Percentiles rank a stretch among this genome's conserved stretches.
phyloP scores from a whole-genome alignment of 2,113 vertebrate genomes.

The Myrmecophaga tridactyla region DNA sequence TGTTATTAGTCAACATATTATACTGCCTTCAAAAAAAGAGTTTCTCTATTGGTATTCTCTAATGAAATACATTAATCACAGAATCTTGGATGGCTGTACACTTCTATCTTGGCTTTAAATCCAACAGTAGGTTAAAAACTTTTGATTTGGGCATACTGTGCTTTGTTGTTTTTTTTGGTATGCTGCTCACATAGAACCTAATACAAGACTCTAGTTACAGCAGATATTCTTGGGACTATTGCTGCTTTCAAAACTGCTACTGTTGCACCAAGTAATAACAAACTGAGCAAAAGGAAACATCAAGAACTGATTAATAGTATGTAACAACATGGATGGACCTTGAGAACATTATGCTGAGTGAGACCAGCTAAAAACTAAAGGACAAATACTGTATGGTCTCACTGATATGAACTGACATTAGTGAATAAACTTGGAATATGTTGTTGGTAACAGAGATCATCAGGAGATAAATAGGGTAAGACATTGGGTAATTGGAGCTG shows the following conservation, averaged over 20 bases:
- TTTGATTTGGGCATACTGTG: background rate
- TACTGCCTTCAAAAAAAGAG: background rate
- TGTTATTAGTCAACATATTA: background rate
- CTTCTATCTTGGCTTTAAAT: conserved; percentile 3
- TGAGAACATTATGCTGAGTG: no score
- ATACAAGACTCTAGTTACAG: background rate
- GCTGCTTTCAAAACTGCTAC: background rate
- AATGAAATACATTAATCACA: background rate
- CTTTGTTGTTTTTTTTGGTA: background rate
- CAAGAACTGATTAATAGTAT: background rate
- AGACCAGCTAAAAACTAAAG: no score
- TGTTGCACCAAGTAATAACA: background rate
- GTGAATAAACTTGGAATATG: no score
- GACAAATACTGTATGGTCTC: no score
- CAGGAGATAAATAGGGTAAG: no score
- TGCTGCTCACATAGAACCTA: background rate
- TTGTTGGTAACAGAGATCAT: no score
- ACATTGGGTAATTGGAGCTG: no score
- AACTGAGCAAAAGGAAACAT: background rate
- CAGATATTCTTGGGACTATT: background rate
- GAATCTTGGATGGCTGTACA: background rate
- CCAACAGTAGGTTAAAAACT: background rate
- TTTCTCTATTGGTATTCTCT: background rate
- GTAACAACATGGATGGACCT: no score
- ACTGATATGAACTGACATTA: no score